Evolutionary conservation across 2,113 vertebrate genomes (phyloP).

Genomic region (Tautogolabrus adspersus): DNA sequence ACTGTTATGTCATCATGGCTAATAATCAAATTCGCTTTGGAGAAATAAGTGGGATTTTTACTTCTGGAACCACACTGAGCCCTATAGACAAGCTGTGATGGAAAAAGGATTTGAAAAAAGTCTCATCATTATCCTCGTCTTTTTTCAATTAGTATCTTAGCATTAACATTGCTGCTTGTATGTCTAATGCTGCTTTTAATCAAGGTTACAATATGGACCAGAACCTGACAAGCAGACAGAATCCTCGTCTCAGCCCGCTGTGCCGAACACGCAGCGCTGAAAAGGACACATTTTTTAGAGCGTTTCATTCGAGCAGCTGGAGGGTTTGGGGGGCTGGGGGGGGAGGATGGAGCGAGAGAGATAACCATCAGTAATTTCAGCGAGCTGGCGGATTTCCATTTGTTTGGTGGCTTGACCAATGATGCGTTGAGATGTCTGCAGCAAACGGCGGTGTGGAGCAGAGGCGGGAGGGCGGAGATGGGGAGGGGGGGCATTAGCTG

Average conservation of each 20-base stretch:
- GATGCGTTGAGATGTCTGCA: constrained; percentile 67
- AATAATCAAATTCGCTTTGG: too few relatives aligned
- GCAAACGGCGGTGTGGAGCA: constrained; percentile 31
- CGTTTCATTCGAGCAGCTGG: background rate
- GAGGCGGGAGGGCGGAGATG: background rate
- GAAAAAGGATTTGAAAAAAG: too few relatives aligned
- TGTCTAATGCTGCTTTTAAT: background rate
- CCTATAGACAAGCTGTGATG: background rate
- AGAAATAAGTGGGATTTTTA: too few relatives aligned
- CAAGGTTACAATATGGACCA: background rate
- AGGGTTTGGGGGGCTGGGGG: background rate
- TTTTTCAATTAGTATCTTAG: background rate
- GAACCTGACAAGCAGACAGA: background rate
- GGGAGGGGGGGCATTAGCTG: constrained; percentile 36
- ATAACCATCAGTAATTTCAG: constrained; percentile 86
- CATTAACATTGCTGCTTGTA: background rate
- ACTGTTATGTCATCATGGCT: too few relatives aligned
- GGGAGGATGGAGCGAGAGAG: constrained; percentile 50
- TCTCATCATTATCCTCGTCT: background rate
- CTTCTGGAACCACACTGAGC: too few relatives aligned
- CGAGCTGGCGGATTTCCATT: constrained; percentile 79
- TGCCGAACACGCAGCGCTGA: background rate
- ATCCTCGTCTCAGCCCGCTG: background rate
- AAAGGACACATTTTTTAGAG: background rate
- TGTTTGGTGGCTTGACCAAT: constrained; percentile 77